A percentile compares a stretch with the other conserved stretches of the same genome.
Evolutionary conservation across 2,888 invertebrate genomes (phyloP).

Genomic region (Thera obeliscata): DNA sequence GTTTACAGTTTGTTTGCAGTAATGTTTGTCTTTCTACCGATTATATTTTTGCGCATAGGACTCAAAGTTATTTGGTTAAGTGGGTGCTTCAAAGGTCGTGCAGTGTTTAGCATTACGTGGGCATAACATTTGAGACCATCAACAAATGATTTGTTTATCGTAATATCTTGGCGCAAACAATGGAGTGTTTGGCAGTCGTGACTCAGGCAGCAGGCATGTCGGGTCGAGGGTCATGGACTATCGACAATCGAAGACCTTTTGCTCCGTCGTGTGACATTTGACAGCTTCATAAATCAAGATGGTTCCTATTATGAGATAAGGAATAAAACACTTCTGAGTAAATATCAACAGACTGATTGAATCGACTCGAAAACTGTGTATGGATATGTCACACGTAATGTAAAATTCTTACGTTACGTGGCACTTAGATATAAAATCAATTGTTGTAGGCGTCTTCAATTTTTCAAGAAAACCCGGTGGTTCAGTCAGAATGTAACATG

Average conservation of each 20-base stretch:
- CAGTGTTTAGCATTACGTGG: slow-evolving; percentile 7
- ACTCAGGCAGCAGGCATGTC: slow-evolving; percentile 27
- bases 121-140: slow-evolving; percentile 23
- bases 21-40: no score
- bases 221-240: slow-evolving; percentile 36
- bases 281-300: slow-evolving; percentile 32
- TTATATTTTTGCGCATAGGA: neutral
- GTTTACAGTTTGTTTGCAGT: no score
- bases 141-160: slow-evolving; percentile 18
- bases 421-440: no score
- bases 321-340: neutral
- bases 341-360: slow-evolving; percentile 3
- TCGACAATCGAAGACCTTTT: slow-evolving; percentile 36
- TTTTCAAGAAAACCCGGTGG: neutral
- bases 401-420: no score
- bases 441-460: neutral
- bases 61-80: slow-evolving; percentile 4
- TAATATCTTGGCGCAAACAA: slow-evolving; percentile 24
- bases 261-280: slow-evolving; percentile 34
- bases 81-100: slow-evolving; percentile 9
- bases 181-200: slow-evolving; percentile 34
- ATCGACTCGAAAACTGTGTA: slow-evolving; percentile 1
- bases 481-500: neutral
- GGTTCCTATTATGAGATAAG: slow-evolving; percentile 16
- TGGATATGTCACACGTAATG: no score